phyloP scores from a whole-genome alignment of 2,113 vertebrate species.

The Odobenus rosmarus region DNA sequence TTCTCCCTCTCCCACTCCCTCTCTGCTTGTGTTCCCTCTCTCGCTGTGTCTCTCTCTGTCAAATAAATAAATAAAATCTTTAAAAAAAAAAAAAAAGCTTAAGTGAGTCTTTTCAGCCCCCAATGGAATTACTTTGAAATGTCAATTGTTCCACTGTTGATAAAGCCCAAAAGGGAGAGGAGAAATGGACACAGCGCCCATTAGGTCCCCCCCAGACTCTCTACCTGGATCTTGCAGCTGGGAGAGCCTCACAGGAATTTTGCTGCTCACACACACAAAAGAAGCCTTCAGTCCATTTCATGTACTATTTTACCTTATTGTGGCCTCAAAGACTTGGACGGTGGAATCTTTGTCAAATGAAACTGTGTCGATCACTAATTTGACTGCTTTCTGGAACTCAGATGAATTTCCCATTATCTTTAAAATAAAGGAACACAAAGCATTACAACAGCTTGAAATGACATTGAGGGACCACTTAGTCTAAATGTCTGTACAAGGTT shows the following conservation, averaged over 20 bases:
- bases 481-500: neutral
- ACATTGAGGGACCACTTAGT: neutral
- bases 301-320: conserved; percentile 91
- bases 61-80: too few relatives aligned
- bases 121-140: neutral
- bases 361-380: conserved; percentile 96
- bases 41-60: too few relatives aligned
- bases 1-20: too few relatives aligned
- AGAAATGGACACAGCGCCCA: neutral
- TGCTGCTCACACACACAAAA: fast-evolving
- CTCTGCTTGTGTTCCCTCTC: too few relatives aligned
- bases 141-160: neutral
- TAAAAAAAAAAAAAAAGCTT: too few relatives aligned
- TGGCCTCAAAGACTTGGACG: conserved; percentile 98
- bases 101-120: neutral
- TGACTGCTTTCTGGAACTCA: conserved; percentile 97
- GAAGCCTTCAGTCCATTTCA: neutral
- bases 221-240: neutral
- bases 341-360: conserved; percentile 99
- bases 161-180: neutral
- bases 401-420: conserved; percentile 98
- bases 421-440: conserved; percentile 74
- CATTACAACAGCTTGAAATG: neutral
- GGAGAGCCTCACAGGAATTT: neutral
- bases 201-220: neutral